phyloP scores from a whole-genome alignment of 2,797 vertebrate species.

The Sebastes cheni region DNA sequence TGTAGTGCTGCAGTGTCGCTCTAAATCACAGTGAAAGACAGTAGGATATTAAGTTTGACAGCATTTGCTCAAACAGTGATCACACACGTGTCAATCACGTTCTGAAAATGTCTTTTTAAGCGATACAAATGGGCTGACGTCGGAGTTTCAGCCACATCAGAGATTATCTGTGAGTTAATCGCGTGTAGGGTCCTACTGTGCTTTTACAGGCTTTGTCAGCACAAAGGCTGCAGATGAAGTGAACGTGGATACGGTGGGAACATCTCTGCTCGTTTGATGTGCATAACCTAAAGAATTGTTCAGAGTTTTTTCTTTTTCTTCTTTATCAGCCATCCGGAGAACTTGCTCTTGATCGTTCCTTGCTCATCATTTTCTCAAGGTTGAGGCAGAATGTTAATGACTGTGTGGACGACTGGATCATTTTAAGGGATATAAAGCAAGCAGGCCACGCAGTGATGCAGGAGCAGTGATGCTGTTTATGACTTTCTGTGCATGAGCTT shows the following conservation, averaged over 20 bases:
- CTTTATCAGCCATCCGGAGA: constrained; percentile 59
- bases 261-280: constrained; percentile 61
- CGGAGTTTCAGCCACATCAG: constrained; percentile 40
- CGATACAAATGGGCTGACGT: constrained; percentile 55
- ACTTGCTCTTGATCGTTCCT: constrained; percentile 57
- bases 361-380: constrained; percentile 78
- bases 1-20: not conserved
- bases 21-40: not conserved
- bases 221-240: constrained; percentile 54
- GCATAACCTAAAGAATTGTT: constrained; percentile 56
- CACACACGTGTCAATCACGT: constrained; percentile 4
- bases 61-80: constrained; percentile 1
- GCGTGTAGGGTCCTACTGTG: constrained; percentile 36
- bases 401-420: constrained; percentile 2
- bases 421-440: constrained; percentile 38
- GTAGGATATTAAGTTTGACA: not conserved
- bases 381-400: constrained; percentile 65
- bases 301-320: not conserved
- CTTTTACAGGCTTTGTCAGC: constrained; percentile 71
- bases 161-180: constrained; percentile 71
- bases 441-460: not conserved
- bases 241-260: constrained; percentile 31
- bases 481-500: not conserved
- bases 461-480: constrained; percentile 10
- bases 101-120: constrained; percentile 35